Conservation (phyloP, 2,888 invertebrate genomes). For the Siphonodentalium dalli region DNA sequence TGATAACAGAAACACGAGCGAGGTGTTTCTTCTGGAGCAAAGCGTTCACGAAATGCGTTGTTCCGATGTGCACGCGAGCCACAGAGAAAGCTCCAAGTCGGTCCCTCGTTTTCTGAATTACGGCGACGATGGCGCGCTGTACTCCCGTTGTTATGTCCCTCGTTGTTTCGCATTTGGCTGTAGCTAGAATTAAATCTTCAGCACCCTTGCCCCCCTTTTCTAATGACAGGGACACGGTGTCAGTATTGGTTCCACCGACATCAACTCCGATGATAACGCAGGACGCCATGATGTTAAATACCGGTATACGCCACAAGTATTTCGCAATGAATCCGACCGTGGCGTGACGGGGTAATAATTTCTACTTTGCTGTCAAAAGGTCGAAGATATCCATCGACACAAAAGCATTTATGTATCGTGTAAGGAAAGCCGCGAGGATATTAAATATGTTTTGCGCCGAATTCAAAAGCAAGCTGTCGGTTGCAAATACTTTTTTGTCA, state of each 20-base stretch:
- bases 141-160: slow-evolving; percentile 52
- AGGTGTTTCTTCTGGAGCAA: slow-evolving; percentile 51
- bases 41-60: slow-evolving; percentile 62
- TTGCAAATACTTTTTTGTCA: no score
- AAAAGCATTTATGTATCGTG: no score
- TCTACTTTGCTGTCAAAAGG: no score
- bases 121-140: slow-evolving; percentile 24
- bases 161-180: slow-evolving; percentile 50
- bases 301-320: no score
- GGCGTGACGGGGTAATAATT: no score
- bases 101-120: slow-evolving; percentile 25
- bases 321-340: no score
- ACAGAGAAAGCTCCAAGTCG: slow-evolving; percentile 19
- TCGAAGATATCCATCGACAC: no score
- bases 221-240: slow-evolving; percentile 47
- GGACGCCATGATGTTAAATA: no score
- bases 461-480: no score
- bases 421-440: no score
- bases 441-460: no score
- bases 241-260: slow-evolving; percentile 62
- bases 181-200: slow-evolving; percentile 34
- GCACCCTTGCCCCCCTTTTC: slow-evolving; percentile 22
- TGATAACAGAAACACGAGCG: slow-evolving; percentile 48
- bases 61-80: slow-evolving; percentile 55
- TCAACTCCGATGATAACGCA: slow-evolving; percentile 56